These are phyloP conservation scores for Kryptopterus vitreolus DNA, from an alignment of 2,797 vertebrate species.

Conservation along the genomic window DNA sequence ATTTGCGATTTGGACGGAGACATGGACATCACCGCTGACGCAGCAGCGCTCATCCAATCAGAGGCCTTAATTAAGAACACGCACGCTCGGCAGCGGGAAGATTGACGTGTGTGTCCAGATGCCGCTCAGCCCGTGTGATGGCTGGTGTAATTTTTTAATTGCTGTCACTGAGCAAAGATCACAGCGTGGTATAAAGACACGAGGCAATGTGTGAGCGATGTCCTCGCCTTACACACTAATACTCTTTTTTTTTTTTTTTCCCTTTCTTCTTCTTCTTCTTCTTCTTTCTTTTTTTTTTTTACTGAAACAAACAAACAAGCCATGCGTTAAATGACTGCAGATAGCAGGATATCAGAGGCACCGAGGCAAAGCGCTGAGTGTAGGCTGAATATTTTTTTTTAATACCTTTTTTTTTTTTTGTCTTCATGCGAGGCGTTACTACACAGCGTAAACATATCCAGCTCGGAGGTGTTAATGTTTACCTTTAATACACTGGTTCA, in stretches of 20 bases:
- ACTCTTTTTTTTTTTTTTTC: background rate
- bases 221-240: slow-evolving; percentile 18
- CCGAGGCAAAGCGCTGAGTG: slow-evolving; percentile 1
- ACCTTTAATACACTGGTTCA: background rate
- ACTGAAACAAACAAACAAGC: slow-evolving; percentile 52
- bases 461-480: slow-evolving; percentile 1
- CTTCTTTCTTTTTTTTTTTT: slow-evolving; percentile 2
- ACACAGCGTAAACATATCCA: slow-evolving; percentile 8
- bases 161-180: slow-evolving; percentile 35
- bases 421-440: background rate
- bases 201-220: slow-evolving; percentile 6
- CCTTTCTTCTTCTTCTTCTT: background rate
- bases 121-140: slow-evolving; percentile 44
- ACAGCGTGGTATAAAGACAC: slow-evolving; percentile 4
- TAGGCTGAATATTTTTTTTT: slow-evolving; percentile 4
- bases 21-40: slow-evolving; percentile 20
- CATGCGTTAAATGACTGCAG: slow-evolving; percentile 58
- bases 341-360: slow-evolving; percentile 18
- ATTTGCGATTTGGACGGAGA: slow-evolving; percentile 16
- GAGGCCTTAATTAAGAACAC: slow-evolving; percentile 57
- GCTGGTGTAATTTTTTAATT: slow-evolving; percentile 61
- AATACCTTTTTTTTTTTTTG: slow-evolving; percentile 14
- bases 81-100: slow-evolving; percentile 18
- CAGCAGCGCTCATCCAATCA: slow-evolving; percentile 12
- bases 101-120: slow-evolving; percentile 52